Percentiles rank a stretch among this genome's conserved stretches.
Conservation (phyloP, 1,140 invertebrate species). For the Apis mellifera region DNA sequence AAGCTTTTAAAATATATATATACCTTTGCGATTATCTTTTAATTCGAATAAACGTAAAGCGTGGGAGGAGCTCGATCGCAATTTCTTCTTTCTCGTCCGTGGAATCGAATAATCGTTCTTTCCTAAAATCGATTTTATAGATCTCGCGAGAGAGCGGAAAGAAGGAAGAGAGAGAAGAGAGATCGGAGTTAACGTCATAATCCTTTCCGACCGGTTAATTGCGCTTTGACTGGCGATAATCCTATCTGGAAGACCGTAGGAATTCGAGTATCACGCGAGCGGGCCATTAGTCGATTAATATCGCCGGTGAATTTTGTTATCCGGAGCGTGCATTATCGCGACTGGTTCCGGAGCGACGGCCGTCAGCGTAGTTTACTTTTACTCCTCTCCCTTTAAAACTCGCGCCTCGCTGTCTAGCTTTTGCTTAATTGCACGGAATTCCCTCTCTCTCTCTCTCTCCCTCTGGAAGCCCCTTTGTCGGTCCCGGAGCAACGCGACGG, state of each 20-base stretch:
- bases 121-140: too few species aligned
- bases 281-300: slow-evolving; percentile 48
- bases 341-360: slow-evolving; percentile 25
- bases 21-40: too few species aligned
- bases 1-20: background rate
- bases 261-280: slow-evolving; percentile 40
- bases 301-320: slow-evolving; percentile 45
- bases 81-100: too few species aligned
- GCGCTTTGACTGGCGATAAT: slow-evolving; percentile 35
- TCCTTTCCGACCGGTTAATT: slow-evolving; percentile 26
- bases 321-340: slow-evolving; percentile 45
- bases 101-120: too few species aligned
- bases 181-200: slow-evolving; percentile 26
- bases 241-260: background rate
- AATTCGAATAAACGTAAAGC: too few species aligned
- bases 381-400: slow-evolving; percentile 41
- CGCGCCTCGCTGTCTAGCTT: slow-evolving; percentile 15
- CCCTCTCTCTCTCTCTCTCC: slow-evolving; percentile 4
- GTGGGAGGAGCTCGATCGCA: too few species aligned
- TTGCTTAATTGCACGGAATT: slow-evolving; percentile 55
- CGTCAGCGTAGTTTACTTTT: slow-evolving; percentile 36
- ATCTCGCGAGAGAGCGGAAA: too few species aligned
- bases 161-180: background rate
- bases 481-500: background rate
- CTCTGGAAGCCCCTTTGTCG: background rate